These are phyloP conservation scores for Protobothrops mucrosquamatus DNA, from an alignment of 2,113 vertebrate species.

Conservation along the genomic window DNA sequence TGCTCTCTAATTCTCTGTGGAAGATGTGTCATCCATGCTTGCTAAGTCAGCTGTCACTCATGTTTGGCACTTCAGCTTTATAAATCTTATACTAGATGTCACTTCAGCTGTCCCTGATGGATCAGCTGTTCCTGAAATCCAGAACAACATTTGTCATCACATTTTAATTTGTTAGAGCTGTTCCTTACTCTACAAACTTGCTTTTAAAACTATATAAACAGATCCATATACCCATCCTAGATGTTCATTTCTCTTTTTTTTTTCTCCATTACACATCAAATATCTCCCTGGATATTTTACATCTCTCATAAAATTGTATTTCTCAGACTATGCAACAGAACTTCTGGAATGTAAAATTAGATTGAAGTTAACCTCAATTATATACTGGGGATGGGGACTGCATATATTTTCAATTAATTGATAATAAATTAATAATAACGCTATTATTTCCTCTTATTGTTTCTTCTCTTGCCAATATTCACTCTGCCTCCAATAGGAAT, in stretches of 20 bases:
- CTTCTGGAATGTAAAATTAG: neutral
- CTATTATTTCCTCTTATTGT: neutral
- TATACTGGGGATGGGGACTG: neutral
- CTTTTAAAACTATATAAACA: constrained; percentile 54
- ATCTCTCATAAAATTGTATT: neutral
- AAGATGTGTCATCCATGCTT: constrained; percentile 60
- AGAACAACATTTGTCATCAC: constrained; percentile 51
- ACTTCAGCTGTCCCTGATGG: constrained; percentile 63
- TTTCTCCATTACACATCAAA: constrained; percentile 26
- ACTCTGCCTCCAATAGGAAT: neutral
- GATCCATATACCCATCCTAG: constrained; percentile 47
- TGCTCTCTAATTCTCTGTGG: constrained; percentile 57
- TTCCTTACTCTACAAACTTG: constrained; percentile 55
- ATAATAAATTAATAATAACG: neutral
- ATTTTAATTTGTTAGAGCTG: constrained; percentile 61
- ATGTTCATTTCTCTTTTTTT: constrained; percentile 28
- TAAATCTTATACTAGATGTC: constrained; percentile 64
- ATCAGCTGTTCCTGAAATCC: constrained; percentile 62
- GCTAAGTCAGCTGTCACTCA: constrained; percentile 67
- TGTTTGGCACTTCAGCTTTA: constrained; percentile 43
- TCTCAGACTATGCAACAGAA: constrained; percentile 4
- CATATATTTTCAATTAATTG: neutral
- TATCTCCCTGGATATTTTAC: neutral
- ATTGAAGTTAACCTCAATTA: neutral
- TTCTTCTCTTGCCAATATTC: neutral